These are phyloP conservation scores for Natrix natrix DNA, from an alignment of 2,797 vertebrate genomes.

Conservation along the genomic window DNA sequence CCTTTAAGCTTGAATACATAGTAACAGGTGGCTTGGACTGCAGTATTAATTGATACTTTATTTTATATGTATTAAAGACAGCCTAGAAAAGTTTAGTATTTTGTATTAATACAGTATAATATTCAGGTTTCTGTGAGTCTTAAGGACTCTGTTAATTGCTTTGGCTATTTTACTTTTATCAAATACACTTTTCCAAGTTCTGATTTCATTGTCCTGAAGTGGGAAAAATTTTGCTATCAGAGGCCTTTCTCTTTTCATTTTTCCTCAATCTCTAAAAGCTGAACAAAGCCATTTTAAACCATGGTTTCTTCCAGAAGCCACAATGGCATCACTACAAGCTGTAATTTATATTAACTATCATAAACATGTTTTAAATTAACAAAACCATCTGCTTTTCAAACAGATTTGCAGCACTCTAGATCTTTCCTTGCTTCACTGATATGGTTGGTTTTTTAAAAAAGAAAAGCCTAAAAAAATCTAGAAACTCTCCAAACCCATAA, in stretches of 20 bases:
- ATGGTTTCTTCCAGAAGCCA: not conserved
- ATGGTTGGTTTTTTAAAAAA: not conserved
- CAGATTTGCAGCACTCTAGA: not conserved
- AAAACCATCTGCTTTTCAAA: not conserved
- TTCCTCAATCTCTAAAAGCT: not conserved
- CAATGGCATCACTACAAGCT: not conserved
- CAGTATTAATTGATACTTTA: not conserved
- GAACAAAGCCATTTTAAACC: not conserved
- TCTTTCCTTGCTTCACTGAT: not conserved
- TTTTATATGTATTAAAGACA: not conserved
- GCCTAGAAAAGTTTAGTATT: not conserved
- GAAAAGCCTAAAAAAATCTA: not conserved
- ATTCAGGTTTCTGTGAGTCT: not conserved
- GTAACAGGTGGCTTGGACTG: not conserved
- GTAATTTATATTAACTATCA: not conserved
- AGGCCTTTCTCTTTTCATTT: not conserved
- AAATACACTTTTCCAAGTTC: not conserved
- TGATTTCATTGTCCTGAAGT: not conserved
- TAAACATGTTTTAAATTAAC: not conserved
- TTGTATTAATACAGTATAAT: not conserved
- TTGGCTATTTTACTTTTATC: not conserved
- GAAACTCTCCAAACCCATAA: not conserved
- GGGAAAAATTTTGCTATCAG: not conserved
- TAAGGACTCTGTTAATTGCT: not conserved
- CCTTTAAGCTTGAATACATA: not conserved